These are phyloP conservation scores for Actinernus sp. DNA, from an alignment of 92 coral and sea anemone genomes.

Conservation along the genomic window DNA sequence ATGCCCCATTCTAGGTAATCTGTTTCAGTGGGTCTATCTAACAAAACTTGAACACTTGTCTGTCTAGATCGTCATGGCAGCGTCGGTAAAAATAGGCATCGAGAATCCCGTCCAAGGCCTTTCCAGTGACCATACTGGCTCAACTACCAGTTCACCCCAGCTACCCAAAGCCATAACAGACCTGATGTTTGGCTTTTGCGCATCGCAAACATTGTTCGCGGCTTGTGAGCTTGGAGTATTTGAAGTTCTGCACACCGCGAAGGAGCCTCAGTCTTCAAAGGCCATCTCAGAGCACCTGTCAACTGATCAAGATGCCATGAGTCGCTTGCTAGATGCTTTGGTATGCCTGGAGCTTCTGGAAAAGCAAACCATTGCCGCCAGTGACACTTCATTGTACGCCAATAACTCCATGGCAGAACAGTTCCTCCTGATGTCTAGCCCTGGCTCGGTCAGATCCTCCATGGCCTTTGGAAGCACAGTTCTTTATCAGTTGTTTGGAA, in stretches of 20 bases:
- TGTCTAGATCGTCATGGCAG: too few species aligned
- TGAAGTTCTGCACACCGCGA: slow-evolving; percentile 31
- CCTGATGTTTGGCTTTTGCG: slow-evolving; percentile 47
- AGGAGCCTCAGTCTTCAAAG: slow-evolving; percentile 32
- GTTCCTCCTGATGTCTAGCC: slow-evolving; percentile 48
- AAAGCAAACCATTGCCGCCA: slow-evolving; percentile 8
- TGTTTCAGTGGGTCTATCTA: too few species aligned
- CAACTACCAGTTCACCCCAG: too few species aligned
- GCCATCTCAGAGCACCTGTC: slow-evolving; percentile 28
- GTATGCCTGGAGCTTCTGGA: slow-evolving; percentile 58
- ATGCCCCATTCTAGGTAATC: too few species aligned
- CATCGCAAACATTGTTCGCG: slow-evolving; percentile 34
- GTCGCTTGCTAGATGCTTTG: slow-evolving; percentile 53
- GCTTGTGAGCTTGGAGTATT: slow-evolving; percentile 68
- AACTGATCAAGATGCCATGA: slow-evolving; percentile 52
- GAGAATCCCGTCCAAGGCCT: too few species aligned
- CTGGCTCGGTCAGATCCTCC: slow-evolving; percentile 27
- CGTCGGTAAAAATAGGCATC: too few species aligned
- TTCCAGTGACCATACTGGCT: too few species aligned
- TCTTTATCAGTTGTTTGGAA: slow-evolving; percentile 49
- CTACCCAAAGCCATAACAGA: slow-evolving; percentile 34
- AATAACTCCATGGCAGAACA: slow-evolving; percentile 48
- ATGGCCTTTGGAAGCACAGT: slow-evolving; percentile 40
- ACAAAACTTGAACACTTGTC: too few species aligned
- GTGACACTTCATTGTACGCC: slow-evolving; percentile 10